phyloP scores from a whole-genome alignment of 2,113 vertebrate species.

The Petromus typicus region DNA sequence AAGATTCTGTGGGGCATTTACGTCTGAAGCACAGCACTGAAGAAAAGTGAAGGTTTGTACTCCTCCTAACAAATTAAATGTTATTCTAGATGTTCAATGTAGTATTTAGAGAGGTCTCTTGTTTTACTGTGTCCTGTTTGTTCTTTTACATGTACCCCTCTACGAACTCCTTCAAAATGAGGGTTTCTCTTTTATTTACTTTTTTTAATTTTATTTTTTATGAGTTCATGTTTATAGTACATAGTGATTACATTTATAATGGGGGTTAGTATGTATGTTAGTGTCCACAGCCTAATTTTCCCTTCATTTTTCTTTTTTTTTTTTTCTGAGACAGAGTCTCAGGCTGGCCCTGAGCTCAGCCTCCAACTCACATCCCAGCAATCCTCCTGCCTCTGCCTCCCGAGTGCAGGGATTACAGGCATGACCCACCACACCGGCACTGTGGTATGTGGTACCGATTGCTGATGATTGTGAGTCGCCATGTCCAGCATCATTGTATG shows the following conservation, averaged over 20 bases:
- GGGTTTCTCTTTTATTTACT: neutral
- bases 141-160: neutral
- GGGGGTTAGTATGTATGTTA: neutral
- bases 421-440: too few species aligned
- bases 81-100: neutral
- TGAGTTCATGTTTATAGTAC: neutral
- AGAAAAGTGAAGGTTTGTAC: neutral
- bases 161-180: neutral
- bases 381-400: too few species aligned
- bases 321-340: too few species aligned
- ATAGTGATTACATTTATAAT: neutral
- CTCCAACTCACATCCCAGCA: too few species aligned
- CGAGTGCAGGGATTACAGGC: too few species aligned
- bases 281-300: neutral
- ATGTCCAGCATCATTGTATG: too few species aligned
- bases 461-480: too few species aligned
- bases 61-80: neutral
- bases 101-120: neutral
- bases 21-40: neutral
- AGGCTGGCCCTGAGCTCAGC: too few species aligned
- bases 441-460: too few species aligned
- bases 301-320: neutral
- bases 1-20: neutral
- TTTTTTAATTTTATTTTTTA: neutral
- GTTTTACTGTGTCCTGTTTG: neutral